phyloP scores from a whole-genome alignment of 2,888 invertebrate species.

The Eupeodes latifasciatus region DNA sequence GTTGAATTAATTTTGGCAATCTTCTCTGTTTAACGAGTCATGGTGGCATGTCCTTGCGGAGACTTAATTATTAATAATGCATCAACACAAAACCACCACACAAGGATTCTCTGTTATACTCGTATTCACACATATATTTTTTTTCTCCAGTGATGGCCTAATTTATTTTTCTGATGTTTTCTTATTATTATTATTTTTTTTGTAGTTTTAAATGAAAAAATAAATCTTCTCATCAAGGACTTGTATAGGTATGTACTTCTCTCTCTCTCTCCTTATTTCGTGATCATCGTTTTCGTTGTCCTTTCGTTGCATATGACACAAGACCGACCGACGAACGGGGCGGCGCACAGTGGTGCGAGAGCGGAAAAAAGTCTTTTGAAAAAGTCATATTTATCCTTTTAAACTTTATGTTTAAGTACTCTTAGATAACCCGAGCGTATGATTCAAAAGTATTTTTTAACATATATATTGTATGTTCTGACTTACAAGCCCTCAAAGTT shows the following conservation, averaged over 20 bases:
- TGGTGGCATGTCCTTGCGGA: conserved; percentile 48
- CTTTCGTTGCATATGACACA: conserved; percentile 35
- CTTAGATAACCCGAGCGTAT: too few species aligned
- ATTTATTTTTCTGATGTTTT: conserved; percentile 32
- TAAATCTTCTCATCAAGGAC: conserved; percentile 48
- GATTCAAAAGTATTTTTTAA: too few species aligned
- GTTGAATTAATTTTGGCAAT: conserved; percentile 66
- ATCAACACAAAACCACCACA: conserved; percentile 43
- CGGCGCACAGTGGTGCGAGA: too few species aligned
- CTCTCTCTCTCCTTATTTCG: not conserved
- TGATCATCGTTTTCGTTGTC: not conserved
- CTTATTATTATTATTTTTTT: conserved; percentile 11
- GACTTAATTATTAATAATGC: conserved; percentile 68
- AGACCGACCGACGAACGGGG: not conserved
- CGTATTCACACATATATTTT: not conserved
- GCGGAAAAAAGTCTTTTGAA: too few species aligned
- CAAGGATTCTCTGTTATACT: conserved; percentile 17
- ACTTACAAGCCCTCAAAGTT: too few species aligned
- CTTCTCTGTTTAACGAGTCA: conserved; percentile 40
- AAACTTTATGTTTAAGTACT: too few species aligned
- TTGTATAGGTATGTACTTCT: not conserved
- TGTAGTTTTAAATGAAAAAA: not conserved
- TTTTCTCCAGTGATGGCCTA: conserved; percentile 38
- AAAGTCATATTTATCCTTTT: too few species aligned
- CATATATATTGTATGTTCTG: too few species aligned